These are phyloP conservation scores for Synaphobranchus kaupii DNA, from an alignment of 2,797 vertebrate species.

Conservation along the genomic window DNA sequence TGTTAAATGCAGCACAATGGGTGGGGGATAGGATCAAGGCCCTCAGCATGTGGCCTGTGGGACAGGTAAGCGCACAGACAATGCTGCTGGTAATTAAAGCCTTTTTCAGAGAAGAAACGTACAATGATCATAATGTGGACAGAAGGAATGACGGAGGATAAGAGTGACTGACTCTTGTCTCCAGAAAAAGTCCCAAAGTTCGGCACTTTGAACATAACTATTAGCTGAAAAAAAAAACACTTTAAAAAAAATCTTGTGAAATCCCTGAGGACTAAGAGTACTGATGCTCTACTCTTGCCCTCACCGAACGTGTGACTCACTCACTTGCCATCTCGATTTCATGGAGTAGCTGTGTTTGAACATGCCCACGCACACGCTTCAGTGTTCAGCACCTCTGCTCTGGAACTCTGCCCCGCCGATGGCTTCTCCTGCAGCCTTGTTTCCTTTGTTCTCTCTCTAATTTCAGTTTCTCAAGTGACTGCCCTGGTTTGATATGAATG, in stretches of 20 bases:
- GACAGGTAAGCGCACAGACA: not conserved
- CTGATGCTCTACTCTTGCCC: not conserved
- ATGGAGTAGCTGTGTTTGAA: conserved; percentile 20
- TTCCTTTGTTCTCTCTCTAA: conserved; percentile 11
- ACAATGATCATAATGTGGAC: conserved; percentile 9
- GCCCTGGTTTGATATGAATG: not conserved
- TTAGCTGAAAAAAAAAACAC: not conserved
- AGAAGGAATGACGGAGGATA: not conserved
- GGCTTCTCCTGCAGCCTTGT: not conserved
- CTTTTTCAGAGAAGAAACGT: not conserved
- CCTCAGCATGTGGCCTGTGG: not conserved
- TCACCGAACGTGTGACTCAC: conserved; percentile 34
- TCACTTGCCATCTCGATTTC: conserved; percentile 32
- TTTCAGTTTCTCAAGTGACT: not conserved
- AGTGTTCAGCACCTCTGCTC: conserved; percentile 18
- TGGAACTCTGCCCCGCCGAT: too few species aligned
- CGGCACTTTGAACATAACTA: not conserved
- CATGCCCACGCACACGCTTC: conserved; percentile 31
- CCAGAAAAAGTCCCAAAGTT: not conserved
- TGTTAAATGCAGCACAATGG: not conserved
- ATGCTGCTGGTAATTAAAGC: not conserved
- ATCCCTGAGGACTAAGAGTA: not conserved
- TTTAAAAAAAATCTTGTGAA: not conserved
- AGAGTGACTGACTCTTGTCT: not conserved
- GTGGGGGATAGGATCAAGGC: not conserved